A percentile compares a stretch with the other conserved stretches of the same genome.
These are phyloP conservation scores for Microtus pennsylvanicus DNA, from an alignment of 2,113 vertebrate genomes.

Conservation along the genomic window DNA sequence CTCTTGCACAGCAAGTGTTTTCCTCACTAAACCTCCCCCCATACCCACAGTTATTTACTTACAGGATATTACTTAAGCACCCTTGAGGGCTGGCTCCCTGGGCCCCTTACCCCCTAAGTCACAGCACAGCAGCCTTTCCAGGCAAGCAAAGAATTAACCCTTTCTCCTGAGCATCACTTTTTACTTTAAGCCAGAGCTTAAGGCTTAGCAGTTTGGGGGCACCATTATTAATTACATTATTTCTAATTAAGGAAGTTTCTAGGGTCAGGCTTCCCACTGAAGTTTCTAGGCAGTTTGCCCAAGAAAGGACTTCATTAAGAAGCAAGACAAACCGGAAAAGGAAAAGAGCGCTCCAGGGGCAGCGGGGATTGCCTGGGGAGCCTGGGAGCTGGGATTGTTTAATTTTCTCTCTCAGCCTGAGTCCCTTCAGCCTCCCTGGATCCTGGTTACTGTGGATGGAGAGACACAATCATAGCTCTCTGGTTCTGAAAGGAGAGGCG, in stretches of 20 bases:
- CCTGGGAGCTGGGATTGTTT: background rate
- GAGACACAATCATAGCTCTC: background rate
- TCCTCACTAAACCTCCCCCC: background rate
- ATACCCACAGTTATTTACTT: background rate
- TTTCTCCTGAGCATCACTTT: background rate
- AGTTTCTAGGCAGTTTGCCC: constrained; percentile 65
- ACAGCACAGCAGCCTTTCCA: background rate
- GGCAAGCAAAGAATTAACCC: constrained; percentile 21
- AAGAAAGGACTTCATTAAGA: constrained; percentile 50
- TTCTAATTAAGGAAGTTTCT: constrained; percentile 67
- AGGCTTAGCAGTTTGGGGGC: background rate
- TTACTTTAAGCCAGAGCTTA: constrained; percentile 14
- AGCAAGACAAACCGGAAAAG: background rate
- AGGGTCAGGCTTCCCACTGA: constrained; percentile 43
- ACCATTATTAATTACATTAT: constrained; percentile 46
- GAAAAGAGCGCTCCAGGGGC: background rate
- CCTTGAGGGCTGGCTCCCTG: too few species aligned
- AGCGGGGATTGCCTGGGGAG: background rate
- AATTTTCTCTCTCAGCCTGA: background rate
- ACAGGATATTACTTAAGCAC: background rate
- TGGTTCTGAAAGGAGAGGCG: background rate
- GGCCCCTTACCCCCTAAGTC: rapidly evolving
- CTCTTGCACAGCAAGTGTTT: background rate
- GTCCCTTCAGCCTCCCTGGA: background rate
- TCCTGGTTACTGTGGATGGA: background rate